phyloP scores from a whole-genome alignment of 2,888 invertebrate genomes.

The Latheticus oryzae region DNA sequence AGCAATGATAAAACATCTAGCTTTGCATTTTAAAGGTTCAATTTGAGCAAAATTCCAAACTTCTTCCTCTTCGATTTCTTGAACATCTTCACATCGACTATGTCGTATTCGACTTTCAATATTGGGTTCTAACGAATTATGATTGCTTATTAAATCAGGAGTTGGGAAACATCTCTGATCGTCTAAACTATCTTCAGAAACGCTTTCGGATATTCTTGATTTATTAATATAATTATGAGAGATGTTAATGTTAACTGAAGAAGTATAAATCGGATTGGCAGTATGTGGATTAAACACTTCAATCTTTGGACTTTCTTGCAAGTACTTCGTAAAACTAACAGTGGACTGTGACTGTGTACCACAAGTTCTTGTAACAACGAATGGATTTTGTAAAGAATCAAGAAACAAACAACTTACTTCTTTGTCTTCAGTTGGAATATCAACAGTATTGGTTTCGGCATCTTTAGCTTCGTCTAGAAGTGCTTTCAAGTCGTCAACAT shows the following conservation, averaged over 20 bases:
- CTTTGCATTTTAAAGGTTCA: conserved; percentile 2
- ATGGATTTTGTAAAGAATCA: conserved; percentile 53
- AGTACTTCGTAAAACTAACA: conserved; percentile 62
- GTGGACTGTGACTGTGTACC: conserved; percentile 60
- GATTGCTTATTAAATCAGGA: conserved; percentile 72
- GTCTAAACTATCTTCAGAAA: conserved; percentile 69
- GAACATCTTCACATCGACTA: background rate
- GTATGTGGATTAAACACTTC: conserved; percentile 50
- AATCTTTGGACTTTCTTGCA: conserved; percentile 51
- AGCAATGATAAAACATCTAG: conserved; percentile 20
- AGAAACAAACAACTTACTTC: conserved; percentile 66
- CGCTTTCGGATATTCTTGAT: conserved; percentile 59
- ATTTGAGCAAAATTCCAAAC: background rate
- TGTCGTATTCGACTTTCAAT: conserved; percentile 15
- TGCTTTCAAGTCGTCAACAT: conserved; percentile 69
- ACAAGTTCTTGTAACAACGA: conserved; percentile 62
- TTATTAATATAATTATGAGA: conserved; percentile 67
- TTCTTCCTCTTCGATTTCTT: background rate
- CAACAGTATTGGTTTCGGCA: conserved; percentile 62
- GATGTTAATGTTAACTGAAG: conserved; percentile 72
- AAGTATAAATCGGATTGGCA: conserved; percentile 63
- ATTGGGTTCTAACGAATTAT: conserved; percentile 65
- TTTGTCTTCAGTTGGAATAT: conserved; percentile 65
- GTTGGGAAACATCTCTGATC: conserved; percentile 63
- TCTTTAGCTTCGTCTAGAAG: conserved; percentile 62